These are phyloP conservation scores for Cirrhinus mrigala DNA, from an alignment of 2,797 vertebrate genomes.

Conservation along the genomic window DNA sequence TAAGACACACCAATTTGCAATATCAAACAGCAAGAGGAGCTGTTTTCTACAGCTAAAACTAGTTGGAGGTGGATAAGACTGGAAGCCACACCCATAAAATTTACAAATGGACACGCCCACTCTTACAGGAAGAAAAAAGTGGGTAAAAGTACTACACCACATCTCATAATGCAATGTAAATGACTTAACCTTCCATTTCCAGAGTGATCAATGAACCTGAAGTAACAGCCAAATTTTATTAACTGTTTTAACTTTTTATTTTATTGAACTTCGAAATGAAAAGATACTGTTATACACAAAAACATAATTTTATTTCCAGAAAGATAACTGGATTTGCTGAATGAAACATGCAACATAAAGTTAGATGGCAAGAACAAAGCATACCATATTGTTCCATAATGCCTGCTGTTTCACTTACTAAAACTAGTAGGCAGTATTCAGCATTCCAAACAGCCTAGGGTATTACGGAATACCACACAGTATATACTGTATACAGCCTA, in stretches of 20 bases:
- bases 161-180: background rate
- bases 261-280: background rate
- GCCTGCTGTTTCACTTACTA: background rate
- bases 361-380: background rate
- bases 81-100: too few relatives aligned
- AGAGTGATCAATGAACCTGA: background rate
- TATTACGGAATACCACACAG: background rate
- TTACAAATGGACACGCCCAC: too few relatives aligned
- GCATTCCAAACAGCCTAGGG: background rate
- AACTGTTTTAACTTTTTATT: background rate
- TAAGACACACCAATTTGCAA: too few relatives aligned
- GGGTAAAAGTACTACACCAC: background rate
- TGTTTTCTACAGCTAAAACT: too few relatives aligned
- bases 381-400: background rate
- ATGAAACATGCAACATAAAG: background rate
- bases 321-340: background rate
- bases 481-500: conserved; percentile 1
- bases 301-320: background rate
- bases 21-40: too few relatives aligned
- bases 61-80: too few relatives aligned
- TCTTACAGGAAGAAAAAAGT: too few relatives aligned
- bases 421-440: background rate
- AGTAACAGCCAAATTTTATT: background rate
- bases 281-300: background rate
- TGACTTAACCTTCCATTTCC: background rate